These are phyloP conservation scores for Pyrrhia umbra DNA, from an alignment of 2,888 invertebrate species.

Conservation along the genomic window DNA sequence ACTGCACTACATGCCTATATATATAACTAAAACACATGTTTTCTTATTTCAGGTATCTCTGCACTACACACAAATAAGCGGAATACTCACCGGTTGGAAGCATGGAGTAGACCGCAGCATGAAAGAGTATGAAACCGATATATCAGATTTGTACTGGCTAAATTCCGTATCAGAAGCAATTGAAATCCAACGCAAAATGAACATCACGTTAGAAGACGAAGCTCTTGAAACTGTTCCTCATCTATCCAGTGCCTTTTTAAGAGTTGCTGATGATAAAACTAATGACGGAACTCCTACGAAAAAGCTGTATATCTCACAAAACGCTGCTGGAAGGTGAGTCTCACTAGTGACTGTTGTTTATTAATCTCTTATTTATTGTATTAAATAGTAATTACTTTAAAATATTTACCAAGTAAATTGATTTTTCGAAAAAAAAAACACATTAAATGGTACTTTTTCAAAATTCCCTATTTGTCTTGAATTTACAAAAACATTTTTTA, in stretches of 20 bases:
- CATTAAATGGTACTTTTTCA: no score
- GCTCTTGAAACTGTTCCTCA: slow-evolving; percentile 76
- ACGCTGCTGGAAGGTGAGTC: slow-evolving; percentile 93
- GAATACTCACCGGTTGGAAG: slow-evolving; percentile 94
- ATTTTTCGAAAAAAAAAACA: no score
- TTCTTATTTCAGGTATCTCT: slow-evolving; percentile 90
- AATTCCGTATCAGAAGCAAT: slow-evolving; percentile 94
- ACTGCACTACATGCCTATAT: no score
- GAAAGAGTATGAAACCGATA: slow-evolving; percentile 90
- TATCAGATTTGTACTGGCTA: slow-evolving; percentile 93
- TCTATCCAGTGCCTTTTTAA: slow-evolving; percentile 91
- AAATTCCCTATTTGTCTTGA: neutral
- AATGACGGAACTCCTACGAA: slow-evolving; percentile 76
- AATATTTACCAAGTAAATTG: neutral
- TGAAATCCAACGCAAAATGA: slow-evolving; percentile 91
- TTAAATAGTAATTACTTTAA: neutral
- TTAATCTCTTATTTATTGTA: neutral
- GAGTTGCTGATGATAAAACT: slow-evolving; percentile 87
- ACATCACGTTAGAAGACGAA: slow-evolving; percentile 81
- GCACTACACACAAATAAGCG: slow-evolving; percentile 94
- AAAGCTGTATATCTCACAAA: slow-evolving; percentile 94
- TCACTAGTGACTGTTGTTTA: neutral
- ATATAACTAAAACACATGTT: slow-evolving; percentile 10
- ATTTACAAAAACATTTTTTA: neutral
- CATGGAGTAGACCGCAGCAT: slow-evolving; percentile 92